These are phyloP conservation scores for Oryzias melastigma DNA, from an alignment of 2,113 vertebrate genomes.

Conservation along the genomic window DNA sequence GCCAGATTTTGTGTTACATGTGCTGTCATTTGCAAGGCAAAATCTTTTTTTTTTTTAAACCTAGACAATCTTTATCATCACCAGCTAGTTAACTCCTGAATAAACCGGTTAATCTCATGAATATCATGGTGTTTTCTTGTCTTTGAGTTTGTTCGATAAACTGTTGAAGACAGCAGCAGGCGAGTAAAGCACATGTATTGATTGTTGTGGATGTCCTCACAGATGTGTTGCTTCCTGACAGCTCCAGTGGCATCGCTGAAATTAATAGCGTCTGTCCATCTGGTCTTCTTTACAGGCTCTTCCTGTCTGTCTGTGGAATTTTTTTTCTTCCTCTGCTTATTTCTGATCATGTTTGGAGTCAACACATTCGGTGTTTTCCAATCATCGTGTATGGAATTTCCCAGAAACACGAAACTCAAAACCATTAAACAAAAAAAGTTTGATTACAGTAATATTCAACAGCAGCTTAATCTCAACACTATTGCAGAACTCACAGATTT, in stretches of 20 bases:
- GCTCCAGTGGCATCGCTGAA: conserved; percentile 26
- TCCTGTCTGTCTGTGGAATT: not conserved
- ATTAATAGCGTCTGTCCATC: conserved; percentile 22
- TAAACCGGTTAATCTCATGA: conserved; percentile 1
- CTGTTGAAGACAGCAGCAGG: conserved; percentile 9
- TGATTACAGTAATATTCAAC: conserved; percentile 14
- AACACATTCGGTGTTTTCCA: not conserved
- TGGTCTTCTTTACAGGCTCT: conserved; percentile 12
- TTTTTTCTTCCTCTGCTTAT: not conserved
- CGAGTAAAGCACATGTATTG: conserved; percentile 6
- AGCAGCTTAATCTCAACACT: conserved; percentile 31
- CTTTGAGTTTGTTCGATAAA: conserved; percentile 1
- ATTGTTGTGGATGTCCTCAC: conserved; percentile 12
- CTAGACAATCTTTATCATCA: not conserved
- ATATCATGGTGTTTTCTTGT: conserved; percentile 7
- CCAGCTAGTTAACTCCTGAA: conserved; percentile 1
- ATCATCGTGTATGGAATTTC: conserved; percentile 1
- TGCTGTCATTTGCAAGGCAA: conserved; percentile 24
- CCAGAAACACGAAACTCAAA: conserved; percentile 16
- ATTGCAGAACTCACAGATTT: conserved; percentile 24
- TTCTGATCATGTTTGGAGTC: not conserved
- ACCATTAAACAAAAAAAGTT: conserved; percentile 5
- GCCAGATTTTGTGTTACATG: conserved; percentile 31
- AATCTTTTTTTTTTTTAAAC: conserved; percentile 16
- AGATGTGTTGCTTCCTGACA: conserved; percentile 24